These are phyloP conservation scores for Gymnocypris eckloni DNA, from an alignment of 2,797 vertebrate species.

Conservation along the genomic window DNA sequence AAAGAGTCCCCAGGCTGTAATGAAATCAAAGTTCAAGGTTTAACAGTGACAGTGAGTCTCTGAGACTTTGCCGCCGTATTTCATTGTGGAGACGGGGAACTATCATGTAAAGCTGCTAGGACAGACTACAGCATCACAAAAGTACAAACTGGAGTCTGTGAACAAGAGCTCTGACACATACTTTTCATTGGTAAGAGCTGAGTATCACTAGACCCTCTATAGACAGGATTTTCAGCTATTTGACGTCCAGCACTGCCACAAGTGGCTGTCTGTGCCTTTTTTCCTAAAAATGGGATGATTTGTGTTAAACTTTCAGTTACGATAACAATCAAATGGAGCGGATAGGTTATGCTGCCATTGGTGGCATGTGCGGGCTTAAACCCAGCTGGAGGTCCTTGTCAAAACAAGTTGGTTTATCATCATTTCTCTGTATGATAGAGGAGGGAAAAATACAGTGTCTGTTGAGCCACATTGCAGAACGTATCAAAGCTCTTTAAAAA, in stretches of 20 bases:
- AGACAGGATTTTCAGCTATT: constrained; percentile 17
- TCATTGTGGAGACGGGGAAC: constrained; percentile 16
- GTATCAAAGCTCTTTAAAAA: not conserved
- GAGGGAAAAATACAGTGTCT: not conserved
- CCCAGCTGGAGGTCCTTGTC: constrained; percentile 19
- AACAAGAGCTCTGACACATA: constrained; percentile 1
- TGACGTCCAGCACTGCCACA: not conserved
- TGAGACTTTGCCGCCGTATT: not conserved
- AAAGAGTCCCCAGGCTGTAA: not conserved
- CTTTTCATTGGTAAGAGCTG: not conserved
- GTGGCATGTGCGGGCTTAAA: not conserved
- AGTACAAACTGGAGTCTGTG: not conserved
- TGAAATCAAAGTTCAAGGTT: constrained; percentile 29
- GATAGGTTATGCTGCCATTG: constrained; percentile 16
- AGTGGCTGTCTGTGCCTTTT: constrained; percentile 8
- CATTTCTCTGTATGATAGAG: not conserved
- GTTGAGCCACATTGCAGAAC: not conserved
- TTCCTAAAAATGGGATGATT: not conserved
- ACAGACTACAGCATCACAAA: not conserved
- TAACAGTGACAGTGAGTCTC: constrained; percentile 25
- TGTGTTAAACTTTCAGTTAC: constrained; percentile 19
- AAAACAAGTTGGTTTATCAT: constrained; percentile 13
- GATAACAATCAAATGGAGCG: constrained; percentile 4
- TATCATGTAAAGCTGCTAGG: constrained; percentile 7
- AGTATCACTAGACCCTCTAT: not conserved